A percentile compares a stretch with the other conserved stretches of the same genome.
Evolutionary conservation across 1,140 invertebrate genomes (phyloP).

Genomic region (Temnothorax curvispinosus): DNA sequence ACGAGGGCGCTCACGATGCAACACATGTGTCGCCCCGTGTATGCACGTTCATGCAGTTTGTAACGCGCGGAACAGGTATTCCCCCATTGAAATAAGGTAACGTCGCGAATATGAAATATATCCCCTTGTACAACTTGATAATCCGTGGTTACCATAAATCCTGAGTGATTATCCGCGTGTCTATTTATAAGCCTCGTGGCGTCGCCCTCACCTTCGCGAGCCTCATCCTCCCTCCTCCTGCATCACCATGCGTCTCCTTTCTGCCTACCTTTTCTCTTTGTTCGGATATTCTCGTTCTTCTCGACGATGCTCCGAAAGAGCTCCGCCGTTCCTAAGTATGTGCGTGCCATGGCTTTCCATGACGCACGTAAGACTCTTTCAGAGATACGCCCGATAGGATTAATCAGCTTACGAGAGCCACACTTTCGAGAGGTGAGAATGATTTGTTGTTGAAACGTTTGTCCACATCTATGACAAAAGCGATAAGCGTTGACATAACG

Average conservation of each 20-base stretch:
- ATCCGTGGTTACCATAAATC: constrained; percentile 86
- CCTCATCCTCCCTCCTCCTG: constrained; percentile 23
- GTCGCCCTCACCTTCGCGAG: constrained; percentile 73
- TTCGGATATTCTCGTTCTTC: constrained; percentile 67
- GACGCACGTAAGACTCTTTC: constrained; percentile 32
- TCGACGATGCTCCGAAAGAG: constrained; percentile 62
- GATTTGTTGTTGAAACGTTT: constrained; percentile 72
- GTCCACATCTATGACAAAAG: constrained; percentile 69
- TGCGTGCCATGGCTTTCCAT: constrained; percentile 67
- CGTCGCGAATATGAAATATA: constrained; percentile 86
- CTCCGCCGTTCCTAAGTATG: constrained; percentile 52
- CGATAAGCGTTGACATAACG: background rate
- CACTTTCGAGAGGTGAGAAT: constrained; percentile 58
- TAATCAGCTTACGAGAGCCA: constrained; percentile 72
- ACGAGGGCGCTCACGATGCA: constrained; percentile 57
- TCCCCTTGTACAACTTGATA: constrained; percentile 86
- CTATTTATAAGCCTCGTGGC: constrained; percentile 84
- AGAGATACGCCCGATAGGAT: constrained; percentile 73
- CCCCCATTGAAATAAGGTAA: constrained; percentile 84
- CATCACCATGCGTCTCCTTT: constrained; percentile 56
- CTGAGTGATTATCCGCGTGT: constrained; percentile 85
- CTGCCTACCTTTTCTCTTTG: constrained; percentile 66
- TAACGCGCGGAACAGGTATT: constrained; percentile 82
- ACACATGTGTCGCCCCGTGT: constrained; percentile 69
- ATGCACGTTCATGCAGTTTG: constrained; percentile 74